Base-by-base conservation (phyloP, 2,888 invertebrate genomes). In the Drosophila merina region DNA sequence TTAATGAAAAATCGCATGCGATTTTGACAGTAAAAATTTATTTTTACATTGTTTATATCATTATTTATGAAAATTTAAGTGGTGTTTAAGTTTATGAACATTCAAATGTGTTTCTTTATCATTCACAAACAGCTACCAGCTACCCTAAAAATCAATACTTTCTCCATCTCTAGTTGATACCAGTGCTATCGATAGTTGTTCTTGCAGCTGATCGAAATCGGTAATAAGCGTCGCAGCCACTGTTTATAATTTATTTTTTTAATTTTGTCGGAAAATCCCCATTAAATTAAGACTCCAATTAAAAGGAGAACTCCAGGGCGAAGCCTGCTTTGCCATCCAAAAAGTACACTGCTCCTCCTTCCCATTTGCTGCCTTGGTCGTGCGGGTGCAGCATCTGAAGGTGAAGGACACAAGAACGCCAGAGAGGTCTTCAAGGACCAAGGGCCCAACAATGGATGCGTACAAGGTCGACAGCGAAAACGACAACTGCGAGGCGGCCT, bases 351-450 rank as follows among this genome's bases (percentile, higher is more conserved):
- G 12, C 6, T 36, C 36, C n/a, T 36, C 36, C 36, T 36, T 36
- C 36, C 45, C 59, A 31, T 36, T 63, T 51, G 44, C 58, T 57
- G 58, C 31, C n/a, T 14, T 4, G n/a, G 42, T 55, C 14, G 8
- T 42, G 8, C 40, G 4, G 36, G 69, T 30, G 45, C 69, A 63
- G 57, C 71, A 58, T 47, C 48, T 38, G 51, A 70, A 62, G 75
- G 60, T 74, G 71, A 77, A 74, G 85, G 77, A 74, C 79, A 77
- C 51, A 49, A 14, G 26, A 49, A 60, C 31, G 47, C 63, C 25
- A 10, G 14, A 10, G 42, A 33, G 66, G 62, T 48, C 54, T 51
- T 58, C 66, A 60, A 57, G 49, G 36, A 74, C 51, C 55, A 20
- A 48, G 36, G 36, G 36, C 14, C 40, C 14, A 8, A 64, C 52